Base-by-base conservation (phyloP, 2,113 vertebrate species). In the Pycnonotus jocosus region DNA sequence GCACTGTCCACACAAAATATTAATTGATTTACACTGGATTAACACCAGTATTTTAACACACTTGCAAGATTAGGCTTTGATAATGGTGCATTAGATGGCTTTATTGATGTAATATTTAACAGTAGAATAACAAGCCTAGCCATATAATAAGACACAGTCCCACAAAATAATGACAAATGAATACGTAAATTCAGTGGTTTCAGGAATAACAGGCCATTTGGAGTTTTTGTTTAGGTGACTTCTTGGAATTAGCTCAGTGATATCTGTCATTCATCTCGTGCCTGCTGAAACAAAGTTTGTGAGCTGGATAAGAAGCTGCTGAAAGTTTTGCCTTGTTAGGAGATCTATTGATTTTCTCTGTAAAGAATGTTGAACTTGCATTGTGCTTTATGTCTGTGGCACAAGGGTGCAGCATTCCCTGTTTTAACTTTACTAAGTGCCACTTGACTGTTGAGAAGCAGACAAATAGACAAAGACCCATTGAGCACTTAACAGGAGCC, bases 271-370 rank as follows among this genome's bases (percentile, higher is more conserved):
- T 97, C 76, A 70, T 73, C 82, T 94, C 66, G 30, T 81, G 44
- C 38, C 61, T 77, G 76, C 58, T 66, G 54, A 90, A 88, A n/a
- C 21, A 80, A 82, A 73, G 42, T 88, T 83, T 97, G 53, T 66
- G 68, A 83, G 82, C 40, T 62, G 96, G 82, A 35, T 95, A 77
- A 92, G 58, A 92, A 90, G 74, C 38, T 86, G 76, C 79, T 92
- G 74, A 73, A 93, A 54, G 38, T 90, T 95, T 93, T 65, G n/a
- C 44, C 88, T 83, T 95, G 71, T 81, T 93, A 85, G 54, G 72
- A 70, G 47, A 86, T 50, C 25, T 93, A 86, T 83, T 83, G 94
- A 92, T 95, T 95, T 94, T 56, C 51, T 66, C 71, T 83, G 54
- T 73, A 66, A 93, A 92, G 71, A 80, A 81, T 60, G 65, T 92